Evolutionary conservation across 2,888 invertebrate species (phyloP).

Genomic region (Brassicogethes aeneus): DNA sequence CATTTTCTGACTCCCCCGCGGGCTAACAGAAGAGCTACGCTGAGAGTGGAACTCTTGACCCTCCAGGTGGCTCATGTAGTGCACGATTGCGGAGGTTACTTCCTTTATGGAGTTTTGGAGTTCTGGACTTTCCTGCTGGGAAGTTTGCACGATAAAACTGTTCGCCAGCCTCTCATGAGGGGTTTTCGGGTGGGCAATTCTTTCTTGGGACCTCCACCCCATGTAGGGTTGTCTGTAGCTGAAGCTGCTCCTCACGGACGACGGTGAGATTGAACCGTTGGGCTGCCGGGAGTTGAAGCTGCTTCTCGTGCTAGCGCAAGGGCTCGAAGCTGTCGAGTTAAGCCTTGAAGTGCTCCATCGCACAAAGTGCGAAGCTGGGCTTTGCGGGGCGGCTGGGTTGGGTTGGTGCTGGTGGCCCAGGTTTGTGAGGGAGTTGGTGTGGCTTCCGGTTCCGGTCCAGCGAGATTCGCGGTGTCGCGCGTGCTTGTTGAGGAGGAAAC

Average conservation of each 20-base stretch:
- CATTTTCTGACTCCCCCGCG: slow-evolving; percentile 60
- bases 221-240: slow-evolving; percentile 83
- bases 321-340: slow-evolving; percentile 65
- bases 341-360: slow-evolving; percentile 69
- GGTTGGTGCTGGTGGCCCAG: slow-evolving; percentile 46
- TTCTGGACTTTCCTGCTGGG: slow-evolving; percentile 45
- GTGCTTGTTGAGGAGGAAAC: slow-evolving; percentile 71
- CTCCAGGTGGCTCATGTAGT: slow-evolving; percentile 70
- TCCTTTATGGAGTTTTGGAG: slow-evolving; percentile 84
- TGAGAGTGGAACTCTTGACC: slow-evolving; percentile 30
- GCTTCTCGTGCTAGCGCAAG: slow-evolving; percentile 64
- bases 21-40: slow-evolving; percentile 34
- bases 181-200: slow-evolving; percentile 69
- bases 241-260: slow-evolving; percentile 64
- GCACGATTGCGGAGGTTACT: slow-evolving; percentile 87
- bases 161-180: slow-evolving; percentile 76
- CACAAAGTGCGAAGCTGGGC: slow-evolving; percentile 44
- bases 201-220: slow-evolving; percentile 81
- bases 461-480: slow-evolving; percentile 46
- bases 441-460: slow-evolving; percentile 52
- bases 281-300: slow-evolving; percentile 56
- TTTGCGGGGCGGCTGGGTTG: slow-evolving; percentile 36
- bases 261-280: slow-evolving; percentile 53
- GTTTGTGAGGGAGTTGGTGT: slow-evolving; percentile 79
- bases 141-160: slow-evolving; percentile 48